Evolutionary conservation across 2,113 vertebrate genomes (phyloP).

Genomic region (Atlantisia rogersi): DNA sequence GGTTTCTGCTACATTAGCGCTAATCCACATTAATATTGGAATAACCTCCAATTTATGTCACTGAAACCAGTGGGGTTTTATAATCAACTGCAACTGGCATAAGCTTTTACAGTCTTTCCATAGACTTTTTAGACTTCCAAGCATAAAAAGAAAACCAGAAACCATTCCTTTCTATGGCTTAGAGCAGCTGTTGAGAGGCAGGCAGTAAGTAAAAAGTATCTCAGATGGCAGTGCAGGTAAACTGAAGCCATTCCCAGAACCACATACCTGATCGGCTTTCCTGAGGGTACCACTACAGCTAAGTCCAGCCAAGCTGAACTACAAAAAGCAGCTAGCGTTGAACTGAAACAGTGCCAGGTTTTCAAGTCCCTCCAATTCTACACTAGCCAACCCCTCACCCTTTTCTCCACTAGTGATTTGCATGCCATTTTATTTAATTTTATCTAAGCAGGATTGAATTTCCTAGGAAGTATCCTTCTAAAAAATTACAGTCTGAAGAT

Average conservation of each 20-base stretch:
- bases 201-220: not conserved
- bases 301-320: not conserved
- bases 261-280: not conserved
- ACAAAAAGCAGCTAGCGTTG: not conserved
- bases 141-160: not conserved
- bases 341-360: not conserved
- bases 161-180: not conserved
- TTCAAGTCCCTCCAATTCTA: not conserved
- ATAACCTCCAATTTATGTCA: not conserved
- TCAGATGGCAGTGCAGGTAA: not conserved
- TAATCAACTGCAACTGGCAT: not conserved
- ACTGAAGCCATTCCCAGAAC: not conserved
- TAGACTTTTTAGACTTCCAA: not conserved
- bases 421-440: not conserved
- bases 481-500: not conserved
- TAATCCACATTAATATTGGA: not conserved
- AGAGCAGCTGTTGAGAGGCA: not conserved
- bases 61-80: not conserved
- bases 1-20: not conserved
- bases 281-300: not conserved
- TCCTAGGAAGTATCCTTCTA: not conserved
- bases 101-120: conserved; percentile 10
- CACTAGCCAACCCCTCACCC: not conserved
- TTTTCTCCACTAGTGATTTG: not conserved
- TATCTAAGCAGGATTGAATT: not conserved